A percentile compares a stretch with the other conserved stretches of the same genome.
Evolutionary conservation across 2,797 vertebrate genomes (phyloP).

Genomic region (Orientallactaga sibirica): DNA sequence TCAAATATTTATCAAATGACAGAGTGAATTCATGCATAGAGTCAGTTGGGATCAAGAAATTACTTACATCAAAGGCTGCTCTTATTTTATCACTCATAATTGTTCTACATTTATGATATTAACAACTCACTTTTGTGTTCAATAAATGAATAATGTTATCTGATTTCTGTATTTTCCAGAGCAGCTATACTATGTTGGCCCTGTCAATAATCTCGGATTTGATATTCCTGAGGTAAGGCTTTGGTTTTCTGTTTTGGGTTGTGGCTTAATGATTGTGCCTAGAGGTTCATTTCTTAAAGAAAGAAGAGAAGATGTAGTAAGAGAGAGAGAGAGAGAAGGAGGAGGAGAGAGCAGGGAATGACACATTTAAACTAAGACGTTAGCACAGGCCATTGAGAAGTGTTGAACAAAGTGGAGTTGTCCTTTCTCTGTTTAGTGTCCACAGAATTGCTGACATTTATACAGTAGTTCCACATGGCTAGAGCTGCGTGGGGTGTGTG

Average conservation of each 20-base stretch:
- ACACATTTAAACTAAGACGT: not conserved
- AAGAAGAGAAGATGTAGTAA: too few species aligned
- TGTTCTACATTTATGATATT: not conserved
- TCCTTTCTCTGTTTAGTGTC: not conserved
- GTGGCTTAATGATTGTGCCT: not conserved
- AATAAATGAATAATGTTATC: not conserved
- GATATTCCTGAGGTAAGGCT: slow-evolving; percentile 86
- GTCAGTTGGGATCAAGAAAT: not conserved
- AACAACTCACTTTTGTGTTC: slow-evolving; percentile 2
- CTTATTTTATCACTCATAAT: not conserved
- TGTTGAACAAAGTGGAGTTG: not conserved
- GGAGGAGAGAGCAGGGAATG: not conserved
- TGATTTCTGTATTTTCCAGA: slow-evolving; percentile 83
- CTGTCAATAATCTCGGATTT: slow-evolving; percentile 72
- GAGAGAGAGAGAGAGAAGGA: not conserved
- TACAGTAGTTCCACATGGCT: rapidly evolving
- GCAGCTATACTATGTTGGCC: slow-evolving; percentile 85
- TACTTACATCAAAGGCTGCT: not conserved
- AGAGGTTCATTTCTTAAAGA: not conserved
- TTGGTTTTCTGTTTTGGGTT: not conserved
- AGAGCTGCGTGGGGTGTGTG: not conserved
- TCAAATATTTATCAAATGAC: not conserved
- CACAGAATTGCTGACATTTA: not conserved
- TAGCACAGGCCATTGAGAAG: not conserved
- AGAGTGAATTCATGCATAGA: not conserved